Percentiles rank a stretch among this genome's conserved stretches.
These are phyloP conservation scores for Notolepis coatsorum DNA, from an alignment of 2,797 vertebrate genomes.

Conservation along the genomic window DNA sequence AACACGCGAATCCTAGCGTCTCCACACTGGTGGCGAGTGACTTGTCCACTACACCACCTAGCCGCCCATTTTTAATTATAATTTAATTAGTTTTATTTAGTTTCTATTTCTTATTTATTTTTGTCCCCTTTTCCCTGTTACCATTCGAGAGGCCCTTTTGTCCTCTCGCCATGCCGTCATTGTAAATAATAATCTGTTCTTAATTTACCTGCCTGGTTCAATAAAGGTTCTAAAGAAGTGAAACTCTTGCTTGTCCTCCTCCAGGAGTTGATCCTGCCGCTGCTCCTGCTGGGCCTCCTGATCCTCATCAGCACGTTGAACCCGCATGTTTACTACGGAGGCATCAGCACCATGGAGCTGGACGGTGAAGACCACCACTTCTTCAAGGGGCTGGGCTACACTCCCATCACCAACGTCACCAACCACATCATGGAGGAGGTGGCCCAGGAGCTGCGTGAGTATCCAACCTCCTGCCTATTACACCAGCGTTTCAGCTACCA, in stretches of 20 bases:
- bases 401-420: conserved; percentile 85
- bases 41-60: no score
- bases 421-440: conserved; percentile 91
- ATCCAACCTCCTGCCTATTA: not conserved
- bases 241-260: not conserved
- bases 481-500: no score
- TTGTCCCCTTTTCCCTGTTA: no score
- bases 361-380: conserved; percentile 48
- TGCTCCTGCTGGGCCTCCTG: conserved; percentile 80
- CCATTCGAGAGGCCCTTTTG: no score
- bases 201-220: not conserved
- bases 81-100: no score
- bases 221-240: no score
- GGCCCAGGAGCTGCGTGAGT: conserved; percentile 79
- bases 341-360: conserved; percentile 75
- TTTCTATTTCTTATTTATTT: not conserved
- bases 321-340: conserved; percentile 80
- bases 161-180: no score
- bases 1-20: no score
- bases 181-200: no score
- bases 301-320: conserved; percentile 82
- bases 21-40: no score
- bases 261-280: conserved; percentile 82
- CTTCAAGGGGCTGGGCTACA: conserved; percentile 86
- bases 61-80: no score